Evolutionary conservation across 2,113 vertebrate species (phyloP).

Genomic region (Oreotrochilus melanogaster): DNA sequence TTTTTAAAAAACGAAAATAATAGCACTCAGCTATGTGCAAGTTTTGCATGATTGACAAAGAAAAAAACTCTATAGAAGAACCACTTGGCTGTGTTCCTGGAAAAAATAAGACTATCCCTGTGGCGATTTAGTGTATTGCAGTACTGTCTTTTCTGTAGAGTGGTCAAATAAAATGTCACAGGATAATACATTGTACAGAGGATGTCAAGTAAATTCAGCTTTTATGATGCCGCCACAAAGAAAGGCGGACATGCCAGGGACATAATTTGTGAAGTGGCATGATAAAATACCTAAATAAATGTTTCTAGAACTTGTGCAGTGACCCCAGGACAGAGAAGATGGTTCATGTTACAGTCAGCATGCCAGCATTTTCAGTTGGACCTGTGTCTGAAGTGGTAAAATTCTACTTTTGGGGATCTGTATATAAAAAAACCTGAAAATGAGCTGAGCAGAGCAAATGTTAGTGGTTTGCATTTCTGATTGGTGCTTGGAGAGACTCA

Average conservation of each 20-base stretch:
- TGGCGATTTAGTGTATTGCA: neutral
- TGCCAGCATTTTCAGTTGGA: neutral
- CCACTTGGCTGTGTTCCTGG: neutral
- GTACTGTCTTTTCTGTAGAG: neutral
- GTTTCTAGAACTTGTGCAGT: neutral
- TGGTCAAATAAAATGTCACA: neutral
- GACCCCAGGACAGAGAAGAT: neutral
- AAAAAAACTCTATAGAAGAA: neutral
- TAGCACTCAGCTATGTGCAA: neutral
- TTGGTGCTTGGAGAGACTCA: neutral
- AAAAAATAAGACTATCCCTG: neutral
- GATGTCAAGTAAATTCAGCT: neutral
- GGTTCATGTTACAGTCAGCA: fast-evolving
- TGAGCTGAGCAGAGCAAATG: neutral
- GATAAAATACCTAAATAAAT: neutral
- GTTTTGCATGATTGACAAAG: neutral
- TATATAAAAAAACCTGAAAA: neutral
- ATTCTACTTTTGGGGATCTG: neutral
- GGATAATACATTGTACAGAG: neutral
- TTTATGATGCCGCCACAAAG: neutral
- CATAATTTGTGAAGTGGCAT: neutral
- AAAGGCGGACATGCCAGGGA: neutral
- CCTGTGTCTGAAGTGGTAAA: neutral
- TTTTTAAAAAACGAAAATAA: neutral
- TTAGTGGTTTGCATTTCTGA: neutral